phyloP scores from a whole-genome alignment of 2,113 vertebrate genomes.

The Burhinus bistriatus region DNA sequence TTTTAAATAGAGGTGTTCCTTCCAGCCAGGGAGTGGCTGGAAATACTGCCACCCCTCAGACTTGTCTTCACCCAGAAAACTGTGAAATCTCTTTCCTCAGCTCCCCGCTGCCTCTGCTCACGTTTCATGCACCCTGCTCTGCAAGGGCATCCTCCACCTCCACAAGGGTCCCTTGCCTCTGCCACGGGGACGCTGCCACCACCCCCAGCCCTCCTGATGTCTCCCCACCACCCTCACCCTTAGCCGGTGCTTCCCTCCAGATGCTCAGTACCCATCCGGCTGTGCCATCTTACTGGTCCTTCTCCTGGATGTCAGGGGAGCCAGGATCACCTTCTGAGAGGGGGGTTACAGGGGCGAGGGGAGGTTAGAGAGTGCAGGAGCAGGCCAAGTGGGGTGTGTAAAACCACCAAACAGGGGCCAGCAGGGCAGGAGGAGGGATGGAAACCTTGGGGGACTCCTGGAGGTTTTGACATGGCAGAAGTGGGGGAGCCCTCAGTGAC shows the following conservation, averaged over 20 bases:
- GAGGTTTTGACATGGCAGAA: not conserved
- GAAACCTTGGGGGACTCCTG: not conserved
- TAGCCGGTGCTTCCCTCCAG: not conserved
- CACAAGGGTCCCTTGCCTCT: fast-evolving
- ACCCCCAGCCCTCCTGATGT: no score
- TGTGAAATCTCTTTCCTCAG: not conserved
- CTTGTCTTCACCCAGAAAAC: not conserved
- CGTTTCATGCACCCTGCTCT: not conserved
- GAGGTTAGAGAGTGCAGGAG: not conserved
- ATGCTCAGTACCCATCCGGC: not conserved
- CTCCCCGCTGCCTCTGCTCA: not conserved
- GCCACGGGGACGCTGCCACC: not conserved
- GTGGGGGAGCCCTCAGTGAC: not conserved
- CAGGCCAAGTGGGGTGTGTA: fast-evolving
- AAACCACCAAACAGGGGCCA: fast-evolving
- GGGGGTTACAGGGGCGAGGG: fast-evolving
- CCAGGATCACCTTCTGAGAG: not conserved
- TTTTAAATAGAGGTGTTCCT: not conserved
- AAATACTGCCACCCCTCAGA: not conserved
- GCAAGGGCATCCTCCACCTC: not conserved
- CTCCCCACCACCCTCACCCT: not conserved
- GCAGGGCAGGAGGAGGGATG: not conserved
- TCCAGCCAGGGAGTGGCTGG: not conserved
- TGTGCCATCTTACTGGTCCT: not conserved
- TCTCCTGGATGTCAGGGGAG: not conserved